Conservation (phyloP, 2,797 vertebrate genomes). For the Eulemur coronatus region DNA sequence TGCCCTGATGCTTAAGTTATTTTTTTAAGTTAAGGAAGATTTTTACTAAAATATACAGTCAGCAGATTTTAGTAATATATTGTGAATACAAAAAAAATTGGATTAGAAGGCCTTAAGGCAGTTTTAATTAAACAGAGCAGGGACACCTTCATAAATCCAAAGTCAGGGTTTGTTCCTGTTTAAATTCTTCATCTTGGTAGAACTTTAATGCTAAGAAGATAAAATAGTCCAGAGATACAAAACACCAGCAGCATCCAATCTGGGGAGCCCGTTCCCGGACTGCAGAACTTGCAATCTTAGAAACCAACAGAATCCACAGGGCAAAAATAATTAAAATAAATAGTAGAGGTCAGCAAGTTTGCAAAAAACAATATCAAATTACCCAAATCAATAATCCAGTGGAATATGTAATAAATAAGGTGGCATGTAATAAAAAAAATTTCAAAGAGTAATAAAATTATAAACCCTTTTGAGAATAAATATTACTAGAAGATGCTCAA, state of each 20-base stretch:
- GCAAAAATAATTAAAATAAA: neutral
- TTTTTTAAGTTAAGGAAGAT: conserved; percentile 55
- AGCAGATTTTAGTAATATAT: conserved; percentile 78
- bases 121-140: conserved; percentile 86
- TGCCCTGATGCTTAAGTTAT: neutral
- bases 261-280: neutral
- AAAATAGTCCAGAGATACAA: conserved; percentile 70
- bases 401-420: neutral
- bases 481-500: neutral
- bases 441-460: neutral
- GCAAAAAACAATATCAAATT: neutral
- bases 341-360: neutral
- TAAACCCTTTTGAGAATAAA: neutral
- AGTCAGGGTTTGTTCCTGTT: conserved; percentile 69
- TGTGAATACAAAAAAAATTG: conserved; percentile 72
- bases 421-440: neutral
- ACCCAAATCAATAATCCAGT: neutral
- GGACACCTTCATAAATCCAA: conserved; percentile 75
- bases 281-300: conserved; percentile 41
- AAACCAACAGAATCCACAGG: neutral
- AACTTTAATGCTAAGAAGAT: conserved; percentile 70
- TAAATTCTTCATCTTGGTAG: conserved; percentile 9
- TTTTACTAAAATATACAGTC: conserved; percentile 76
- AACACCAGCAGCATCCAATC: neutral
- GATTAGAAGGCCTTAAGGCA: conserved; percentile 85